Conservation (phyloP, 2,888 invertebrate genomes). For the Fabriciana adippe region DNA sequence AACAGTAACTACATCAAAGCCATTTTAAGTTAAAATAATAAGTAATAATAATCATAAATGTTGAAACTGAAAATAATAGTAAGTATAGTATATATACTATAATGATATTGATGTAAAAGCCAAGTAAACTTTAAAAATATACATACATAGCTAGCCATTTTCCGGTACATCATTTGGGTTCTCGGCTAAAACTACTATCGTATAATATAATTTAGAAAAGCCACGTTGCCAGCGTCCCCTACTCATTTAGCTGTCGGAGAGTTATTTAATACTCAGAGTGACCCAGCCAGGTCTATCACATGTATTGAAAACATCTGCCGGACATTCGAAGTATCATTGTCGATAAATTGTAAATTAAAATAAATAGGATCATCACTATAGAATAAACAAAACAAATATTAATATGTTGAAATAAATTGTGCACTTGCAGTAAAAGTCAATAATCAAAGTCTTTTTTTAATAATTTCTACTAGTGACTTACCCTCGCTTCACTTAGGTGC, state of each 20-base stretch:
- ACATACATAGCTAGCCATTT: neutral
- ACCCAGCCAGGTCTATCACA: conserved; percentile 65
- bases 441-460: too few relatives aligned
- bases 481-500: too few relatives aligned
- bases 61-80: too few relatives aligned
- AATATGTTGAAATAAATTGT: too few relatives aligned
- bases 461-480: neutral
- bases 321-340: conserved; percentile 56
- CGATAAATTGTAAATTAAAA: conserved; percentile 67
- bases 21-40: too few relatives aligned
- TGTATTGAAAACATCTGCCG: conserved; percentile 77
- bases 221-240: conserved; percentile 61
- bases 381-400: neutral
- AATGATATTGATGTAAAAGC: neutral
- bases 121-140: neutral
- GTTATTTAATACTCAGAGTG: conserved; percentile 80
- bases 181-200: conserved; percentile 24
- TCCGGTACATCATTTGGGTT: conserved; percentile 9
- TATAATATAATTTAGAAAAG: conserved; percentile 40
- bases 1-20: too few relatives aligned
- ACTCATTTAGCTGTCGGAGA: conserved; percentile 79
- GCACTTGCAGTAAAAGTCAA: too few relatives aligned
- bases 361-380: conserved; percentile 13
- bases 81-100: too few relatives aligned
- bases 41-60: too few relatives aligned